These are phyloP conservation scores for Rhingia rostrata DNA, from an alignment of 2,888 invertebrate species.

Conservation along the genomic window DNA sequence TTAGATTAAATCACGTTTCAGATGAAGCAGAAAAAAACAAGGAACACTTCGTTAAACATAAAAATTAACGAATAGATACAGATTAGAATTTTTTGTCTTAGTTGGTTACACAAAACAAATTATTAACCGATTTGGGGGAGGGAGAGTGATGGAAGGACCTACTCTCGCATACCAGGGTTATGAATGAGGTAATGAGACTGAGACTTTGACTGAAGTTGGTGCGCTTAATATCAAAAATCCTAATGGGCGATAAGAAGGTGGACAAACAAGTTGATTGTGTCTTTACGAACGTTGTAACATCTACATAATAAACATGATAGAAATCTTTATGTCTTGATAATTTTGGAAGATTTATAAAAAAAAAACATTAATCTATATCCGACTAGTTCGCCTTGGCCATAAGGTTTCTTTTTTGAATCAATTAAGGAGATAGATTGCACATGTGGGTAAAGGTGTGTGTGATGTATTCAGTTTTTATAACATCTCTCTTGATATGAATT, in stretches of 20 bases:
- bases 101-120: constrained; percentile 27
- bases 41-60: constrained; percentile 35
- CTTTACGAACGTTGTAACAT: constrained; percentile 25
- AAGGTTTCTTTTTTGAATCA: background rate
- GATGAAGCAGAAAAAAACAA: constrained; percentile 56
- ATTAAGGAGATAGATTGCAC: background rate
- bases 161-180: too few relatives aligned
- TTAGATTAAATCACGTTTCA: constrained; percentile 63
- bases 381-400: constrained; percentile 49
- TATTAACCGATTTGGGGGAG: background rate
- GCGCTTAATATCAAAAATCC: constrained; percentile 40
- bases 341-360: constrained; percentile 43
- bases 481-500: too few relatives aligned
- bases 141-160: too few relatives aligned
- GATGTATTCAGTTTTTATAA: background rate
- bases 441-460: background rate
- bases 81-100: constrained; percentile 10
- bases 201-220: constrained; percentile 22
- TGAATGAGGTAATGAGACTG: constrained; percentile 8
- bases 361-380: background rate
- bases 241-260: constrained; percentile 26
- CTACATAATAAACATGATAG: constrained; percentile 36
- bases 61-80: background rate
- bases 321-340: background rate
- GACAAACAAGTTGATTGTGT: background rate